phyloP scores from a whole-genome alignment of 2,888 invertebrate genomes.

The Campoletis raptor region DNA sequence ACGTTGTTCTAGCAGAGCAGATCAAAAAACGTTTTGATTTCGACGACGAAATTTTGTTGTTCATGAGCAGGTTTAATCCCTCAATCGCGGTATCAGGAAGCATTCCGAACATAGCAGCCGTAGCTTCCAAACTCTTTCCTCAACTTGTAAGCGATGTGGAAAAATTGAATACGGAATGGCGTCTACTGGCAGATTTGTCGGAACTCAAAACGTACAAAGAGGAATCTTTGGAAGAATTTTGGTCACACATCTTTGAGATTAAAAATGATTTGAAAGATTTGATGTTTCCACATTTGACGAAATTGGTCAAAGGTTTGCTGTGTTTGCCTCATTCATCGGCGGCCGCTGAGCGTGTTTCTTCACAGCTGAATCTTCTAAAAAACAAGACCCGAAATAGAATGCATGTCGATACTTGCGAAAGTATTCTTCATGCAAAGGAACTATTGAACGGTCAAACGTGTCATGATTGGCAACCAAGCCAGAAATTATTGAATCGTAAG shows the following conservation, averaged over 20 bases:
- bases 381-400: constrained; percentile 50
- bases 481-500: constrained; percentile 16
- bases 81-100: constrained; percentile 34
- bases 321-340: constrained; percentile 58
- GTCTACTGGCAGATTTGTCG: constrained; percentile 32
- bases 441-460: constrained; percentile 23
- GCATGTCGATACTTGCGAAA: constrained; percentile 42
- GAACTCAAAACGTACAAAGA: neutral
- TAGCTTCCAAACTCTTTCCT: constrained; percentile 19
- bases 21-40: constrained; percentile 56
- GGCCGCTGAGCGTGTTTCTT: constrained; percentile 44
- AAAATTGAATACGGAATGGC: constrained; percentile 33
- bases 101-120: constrained; percentile 17
- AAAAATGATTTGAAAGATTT: constrained; percentile 2
- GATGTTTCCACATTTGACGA: constrained; percentile 52
- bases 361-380: constrained; percentile 50
- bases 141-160: constrained; percentile 34
- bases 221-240: constrained; percentile 18
- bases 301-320: constrained; percentile 40
- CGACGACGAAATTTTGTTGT: neutral
- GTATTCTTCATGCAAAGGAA: constrained; percentile 50
- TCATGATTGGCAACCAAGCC: constrained; percentile 26
- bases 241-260: neutral
- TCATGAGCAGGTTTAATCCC: constrained; percentile 31
- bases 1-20: constrained; percentile 30